Base-by-base conservation (phyloP, 2,888 invertebrate species). In the Matsumyia berberina region DNA sequence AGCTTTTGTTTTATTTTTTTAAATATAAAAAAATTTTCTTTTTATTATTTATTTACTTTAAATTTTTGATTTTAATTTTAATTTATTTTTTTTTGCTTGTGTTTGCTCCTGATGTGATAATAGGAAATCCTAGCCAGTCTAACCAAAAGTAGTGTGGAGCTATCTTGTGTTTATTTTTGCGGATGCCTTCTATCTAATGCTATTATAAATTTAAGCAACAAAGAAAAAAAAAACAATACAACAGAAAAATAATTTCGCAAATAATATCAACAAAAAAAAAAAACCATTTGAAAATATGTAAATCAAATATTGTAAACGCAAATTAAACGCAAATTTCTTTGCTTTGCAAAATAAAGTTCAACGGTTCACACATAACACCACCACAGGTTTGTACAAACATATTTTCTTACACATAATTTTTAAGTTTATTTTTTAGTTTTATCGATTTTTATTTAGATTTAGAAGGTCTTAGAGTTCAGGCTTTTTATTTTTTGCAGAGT, bases 111-210 rank as follows among this genome's bases (percentile, higher is more conserved):
- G 86, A 81, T 86, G 76, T 77, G 85, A 60, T 62, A 51, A 77
- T 92, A 90, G 90, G 91, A 88, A 91, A 91, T 88, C 91, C 90
- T 90, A 91, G 89, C 90, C 90, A 91, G 89, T 90, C 90, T 91
- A 91, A 91, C 89, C 88, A 88, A 88, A 91, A 91, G 88, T 91
- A 92, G 90, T 88, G 24, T 87, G 88, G 86, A 88, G 86, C 87
- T 86, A 46, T 86, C 67, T 87, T 87, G 79, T 79, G 81, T 88
- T 88, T 88, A 87, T 83, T 83, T 83, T 87, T 86, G 86, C 82
- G 76, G 86, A 82, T 87, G 81, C 78, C 74, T 76, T 80, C 69
- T 86, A 67, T 85, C 70, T 85, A 76, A 86, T 35, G 86, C 81
- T 81, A 80, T 70, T 69, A 74, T 53, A 76, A 53, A 51, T 66